Conservation (phyloP, 2,888 invertebrate species). For the Ceratothoa steindachneri region DNA sequence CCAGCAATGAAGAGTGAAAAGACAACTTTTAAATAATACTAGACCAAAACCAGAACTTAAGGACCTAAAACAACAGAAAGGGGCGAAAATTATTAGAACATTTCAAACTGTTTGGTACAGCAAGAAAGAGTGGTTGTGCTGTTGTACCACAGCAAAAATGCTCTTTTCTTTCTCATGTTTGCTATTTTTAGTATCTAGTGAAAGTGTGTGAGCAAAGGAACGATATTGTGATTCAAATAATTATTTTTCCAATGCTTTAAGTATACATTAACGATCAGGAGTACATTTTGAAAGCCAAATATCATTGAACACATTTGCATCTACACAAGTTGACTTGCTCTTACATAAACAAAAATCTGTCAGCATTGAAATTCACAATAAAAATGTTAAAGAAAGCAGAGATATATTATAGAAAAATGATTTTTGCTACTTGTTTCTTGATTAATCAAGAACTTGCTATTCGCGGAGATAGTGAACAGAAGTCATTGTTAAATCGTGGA, state of each 20-base stretch:
- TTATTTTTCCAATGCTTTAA: neutral
- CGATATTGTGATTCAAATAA: neutral
- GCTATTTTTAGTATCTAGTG: neutral
- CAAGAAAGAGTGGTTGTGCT: neutral
- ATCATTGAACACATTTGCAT: too few species aligned
- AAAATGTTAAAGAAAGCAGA: too few species aligned
- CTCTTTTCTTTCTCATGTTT: neutral
- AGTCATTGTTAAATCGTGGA: neutral
- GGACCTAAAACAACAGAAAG: too few species aligned
- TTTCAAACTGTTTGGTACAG: neutral
- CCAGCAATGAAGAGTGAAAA: neutral
- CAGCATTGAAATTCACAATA: too few species aligned
- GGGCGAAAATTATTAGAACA: too few species aligned
- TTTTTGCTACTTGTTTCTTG: too few species aligned
- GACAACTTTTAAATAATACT: neutral
- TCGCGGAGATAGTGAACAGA: too few species aligned
- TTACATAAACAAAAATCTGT: neutral
- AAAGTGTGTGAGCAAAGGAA: neutral
- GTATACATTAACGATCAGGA: neutral
- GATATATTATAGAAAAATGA: too few species aligned
- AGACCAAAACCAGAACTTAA: too few species aligned
- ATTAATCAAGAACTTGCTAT: too few species aligned
- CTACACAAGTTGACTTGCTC: neutral
- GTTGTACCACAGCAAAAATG: neutral
- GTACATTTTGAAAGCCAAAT: neutral